phyloP scores from a whole-genome alignment of 2,888 invertebrate species.

The Acheta domesticus region DNA sequence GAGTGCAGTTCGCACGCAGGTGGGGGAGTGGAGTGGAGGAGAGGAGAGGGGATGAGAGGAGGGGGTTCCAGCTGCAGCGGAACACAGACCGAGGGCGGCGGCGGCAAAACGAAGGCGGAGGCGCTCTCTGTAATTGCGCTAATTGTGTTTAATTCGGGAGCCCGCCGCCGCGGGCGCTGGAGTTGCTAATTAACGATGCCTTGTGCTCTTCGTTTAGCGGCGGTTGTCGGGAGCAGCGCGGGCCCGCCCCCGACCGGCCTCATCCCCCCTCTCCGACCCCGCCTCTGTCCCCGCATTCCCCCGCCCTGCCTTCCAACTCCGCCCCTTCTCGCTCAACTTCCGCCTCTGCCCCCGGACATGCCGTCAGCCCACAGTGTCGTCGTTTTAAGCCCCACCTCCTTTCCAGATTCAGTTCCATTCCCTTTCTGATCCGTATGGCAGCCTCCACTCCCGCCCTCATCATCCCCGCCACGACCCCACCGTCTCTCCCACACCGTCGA shows the following conservation, averaged over 20 bases:
- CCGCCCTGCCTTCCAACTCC: no score
- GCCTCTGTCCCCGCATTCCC: not conserved
- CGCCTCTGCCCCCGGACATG: no score
- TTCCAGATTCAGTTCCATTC: no score
- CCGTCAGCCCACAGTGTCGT: no score
- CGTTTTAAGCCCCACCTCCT: no score
- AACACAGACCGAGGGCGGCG: not conserved
- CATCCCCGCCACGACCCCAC: no score
- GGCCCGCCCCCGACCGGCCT: not conserved
- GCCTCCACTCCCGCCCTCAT: no score
- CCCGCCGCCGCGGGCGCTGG: conserved; percentile 5
- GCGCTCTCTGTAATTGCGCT: not conserved
- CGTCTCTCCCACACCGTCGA: no score
- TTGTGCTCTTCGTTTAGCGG: not conserved
- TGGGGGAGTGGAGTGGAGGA: not conserved
- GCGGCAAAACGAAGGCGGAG: no score
- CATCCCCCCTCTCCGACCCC: not conserved
- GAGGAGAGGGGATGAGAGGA: not conserved
- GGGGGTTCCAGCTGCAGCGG: not conserved
- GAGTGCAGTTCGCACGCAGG: not conserved
- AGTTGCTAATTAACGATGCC: conserved; percentile 1
- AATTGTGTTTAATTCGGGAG: conserved; percentile 4
- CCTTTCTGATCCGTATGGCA: no score
- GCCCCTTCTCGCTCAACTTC: no score
- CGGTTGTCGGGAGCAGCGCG: no score